These are phyloP conservation scores for Pasiphila rectangulata DNA, from an alignment of 2,888 invertebrate genomes.

Conservation along the genomic window DNA sequence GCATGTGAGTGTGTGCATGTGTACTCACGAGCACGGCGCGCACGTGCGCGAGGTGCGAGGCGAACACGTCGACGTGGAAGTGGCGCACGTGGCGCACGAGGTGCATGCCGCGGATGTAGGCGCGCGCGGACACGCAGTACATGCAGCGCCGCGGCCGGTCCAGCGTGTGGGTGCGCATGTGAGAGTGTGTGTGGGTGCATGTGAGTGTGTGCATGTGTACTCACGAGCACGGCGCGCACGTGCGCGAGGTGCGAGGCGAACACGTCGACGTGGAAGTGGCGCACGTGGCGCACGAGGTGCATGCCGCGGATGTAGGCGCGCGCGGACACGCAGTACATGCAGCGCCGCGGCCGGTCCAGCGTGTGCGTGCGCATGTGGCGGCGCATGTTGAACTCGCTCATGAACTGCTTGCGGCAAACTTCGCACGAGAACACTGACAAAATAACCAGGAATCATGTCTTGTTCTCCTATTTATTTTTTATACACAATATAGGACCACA, in stretches of 20 bases:
- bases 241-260: conserved; percentile 70
- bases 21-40: conserved; percentile 44
- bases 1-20: no score
- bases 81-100: no score
- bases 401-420: conserved; percentile 84
- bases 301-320: conserved; percentile 90
- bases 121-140: no score
- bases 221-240: conserved; percentile 52
- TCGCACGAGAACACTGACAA: conserved; percentile 55
- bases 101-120: no score
- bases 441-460: neutral
- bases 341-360: conserved; percentile 87
- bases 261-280: conserved; percentile 84
- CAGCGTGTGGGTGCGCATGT: no score
- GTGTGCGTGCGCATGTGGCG: conserved; percentile 87
- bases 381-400: conserved; percentile 84
- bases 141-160: no score
- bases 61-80: no score
- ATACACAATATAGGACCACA: no score
- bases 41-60: conserved; percentile 64
- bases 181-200: conserved; percentile 86
- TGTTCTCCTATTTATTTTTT: no score
- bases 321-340: conserved; percentile 84
- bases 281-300: conserved; percentile 88
- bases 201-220: no score